Base-by-base conservation (phyloP, 2,797 vertebrate genomes). In the Darevskia nairensis region DNA sequence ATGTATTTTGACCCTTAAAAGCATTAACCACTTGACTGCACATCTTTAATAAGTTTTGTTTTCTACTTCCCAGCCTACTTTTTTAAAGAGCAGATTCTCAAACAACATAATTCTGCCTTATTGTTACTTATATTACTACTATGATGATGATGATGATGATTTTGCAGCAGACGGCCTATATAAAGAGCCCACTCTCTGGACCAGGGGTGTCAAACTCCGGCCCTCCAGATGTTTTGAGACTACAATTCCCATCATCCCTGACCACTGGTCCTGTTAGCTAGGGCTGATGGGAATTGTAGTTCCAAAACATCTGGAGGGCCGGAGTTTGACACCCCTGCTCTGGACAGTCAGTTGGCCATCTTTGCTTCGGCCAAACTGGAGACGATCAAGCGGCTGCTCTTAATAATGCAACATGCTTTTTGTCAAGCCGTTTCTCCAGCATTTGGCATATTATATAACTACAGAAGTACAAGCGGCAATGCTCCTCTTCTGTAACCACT, bases 401-500 rank as follows among this genome's bases (percentile, higher is more conserved):
- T 75, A 86, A 81, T 76, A 81, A 81, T 39, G 25, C 21, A n/a
- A 21, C 55, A 76, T 7, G 29, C 86, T 80, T 86, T 84, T 29
- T 75, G 9, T 64, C 19, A 17, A 84, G 71, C 55, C 55, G 46
- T 0, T 76, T 90, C 86, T 86, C 41, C 85, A 77, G 82, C 77
- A 39, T 89, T 91, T 93, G 91, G 87, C 87, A 86, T 2, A 4
- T 50, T 6, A 2, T 0, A 6, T 81, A 92, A 84, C 1, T 46
- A 88, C 89, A 82, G 1, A 83, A 90, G 88, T 5, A 17, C 79
- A 86, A 86, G 84, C 84, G 25, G 69, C 86, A 27, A 89, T 29
- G 27, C 92, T 86, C 92, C 77, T 86, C 84, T 85, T 88, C 88
- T 91, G 46, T 59, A 89, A n/a, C 86, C 89, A 59, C 1, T 89